A percentile compares a stretch with the other conserved stretches of the same genome.
phyloP scores from a whole-genome alignment of 2,113 vertebrate species.

The Myocastor coypus region DNA sequence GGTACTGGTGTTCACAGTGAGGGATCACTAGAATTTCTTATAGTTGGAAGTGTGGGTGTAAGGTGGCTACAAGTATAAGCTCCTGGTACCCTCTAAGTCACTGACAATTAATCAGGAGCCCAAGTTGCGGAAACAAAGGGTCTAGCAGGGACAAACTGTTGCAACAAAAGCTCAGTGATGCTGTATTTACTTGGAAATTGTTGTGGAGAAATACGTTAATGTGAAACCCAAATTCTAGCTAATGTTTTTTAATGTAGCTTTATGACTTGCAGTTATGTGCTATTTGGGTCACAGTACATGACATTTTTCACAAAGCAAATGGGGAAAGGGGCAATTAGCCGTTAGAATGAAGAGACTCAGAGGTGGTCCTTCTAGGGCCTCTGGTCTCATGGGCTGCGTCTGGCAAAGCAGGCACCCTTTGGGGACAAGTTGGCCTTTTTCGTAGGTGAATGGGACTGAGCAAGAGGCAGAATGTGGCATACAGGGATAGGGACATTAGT shows the following conservation, averaged over 20 bases:
- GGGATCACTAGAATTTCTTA: not conserved
- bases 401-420: not conserved
- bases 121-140: not conserved
- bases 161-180: not conserved
- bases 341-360: not conserved
- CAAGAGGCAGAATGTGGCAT: not conserved
- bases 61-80: not conserved
- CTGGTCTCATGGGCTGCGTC: not conserved
- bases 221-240: not conserved
- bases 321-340: not conserved
- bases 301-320: not conserved
- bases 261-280: not conserved
- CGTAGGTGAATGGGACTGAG: not conserved
- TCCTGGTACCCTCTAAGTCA: not conserved
- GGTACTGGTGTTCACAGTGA: not conserved
- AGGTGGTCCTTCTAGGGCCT: not conserved
- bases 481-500: not conserved
- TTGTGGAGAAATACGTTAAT: not conserved
- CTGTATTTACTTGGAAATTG: not conserved
- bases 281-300: not conserved
- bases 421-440: not conserved
- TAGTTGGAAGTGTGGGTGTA: not conserved
- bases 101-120: not conserved
- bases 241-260: not conserved
- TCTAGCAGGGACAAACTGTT: not conserved